Base-by-base conservation (phyloP, 2,888 invertebrate genomes). In the Elaeidobius kamerunicus region DNA sequence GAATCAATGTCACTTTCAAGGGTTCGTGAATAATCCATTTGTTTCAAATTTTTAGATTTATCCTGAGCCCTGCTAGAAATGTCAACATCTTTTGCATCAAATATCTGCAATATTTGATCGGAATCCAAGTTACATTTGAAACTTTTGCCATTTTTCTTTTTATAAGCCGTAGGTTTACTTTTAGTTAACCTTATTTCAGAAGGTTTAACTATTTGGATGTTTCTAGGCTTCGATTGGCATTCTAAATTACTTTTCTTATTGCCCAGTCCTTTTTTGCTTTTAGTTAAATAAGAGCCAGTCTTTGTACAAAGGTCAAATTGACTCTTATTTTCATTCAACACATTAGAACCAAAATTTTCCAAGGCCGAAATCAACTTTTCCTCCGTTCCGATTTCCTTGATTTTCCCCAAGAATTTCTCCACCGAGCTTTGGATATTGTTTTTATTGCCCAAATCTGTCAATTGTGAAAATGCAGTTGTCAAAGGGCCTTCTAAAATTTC, bases 331-430 rank as follows among this genome's bases (percentile, higher is more conserved):
- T n/a, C n/a, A n/a, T n/a, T n/a, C n/a, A n/a, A n/a, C n/a, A n/a
- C n/a, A n/a, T n/a, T n/a, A n/a, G 23, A 23, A 23, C 23, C 23
- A 23, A 23, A 23, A 30, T 28, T 30, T 15, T 42, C 30, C 15
- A 42, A 28, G 7, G 42, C 42, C 12, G 19, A 23, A 1, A 38
- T 15, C 7, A 36, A 16, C 9, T 23, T 14, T 1, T 20, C 36
- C 18, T 18, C 30, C 14, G 34, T 14, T 1, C 16, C 19, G 7
- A 20, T 34, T 19, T 44, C 44, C 7, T 44, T 16, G 18, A 19
- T 15, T 35, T 38, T 50, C 5, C 12, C 19, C 5, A 41, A 19
- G 23, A 41, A 48, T 11, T 20, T 41, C 12, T 38, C 14, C 3
- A 39, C 32, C 1, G 23, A 19, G 12, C 23, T 15, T 39, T 39